phyloP scores from a whole-genome alignment of 2,797 vertebrate species.

The Alcedo quadribrachys region DNA sequence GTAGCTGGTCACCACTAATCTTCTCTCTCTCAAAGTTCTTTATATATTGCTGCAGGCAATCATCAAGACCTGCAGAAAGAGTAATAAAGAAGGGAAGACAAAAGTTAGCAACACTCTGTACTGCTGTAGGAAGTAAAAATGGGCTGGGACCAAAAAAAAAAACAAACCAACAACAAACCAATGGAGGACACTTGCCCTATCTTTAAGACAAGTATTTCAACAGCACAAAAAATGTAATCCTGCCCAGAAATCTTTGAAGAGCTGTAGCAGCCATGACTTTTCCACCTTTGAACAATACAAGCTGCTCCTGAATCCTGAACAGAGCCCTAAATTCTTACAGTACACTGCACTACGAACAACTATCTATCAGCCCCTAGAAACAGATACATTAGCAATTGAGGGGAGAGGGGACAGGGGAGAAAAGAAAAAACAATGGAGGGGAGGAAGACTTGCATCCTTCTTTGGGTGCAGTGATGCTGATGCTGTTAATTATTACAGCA shows the following conservation, averaged over 20 bases:
- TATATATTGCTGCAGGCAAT: constrained; percentile 96
- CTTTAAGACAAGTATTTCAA: background rate
- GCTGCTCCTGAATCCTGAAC: background rate
- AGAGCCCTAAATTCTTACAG: background rate
- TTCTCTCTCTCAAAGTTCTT: constrained; percentile 95
- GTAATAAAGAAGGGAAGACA: background rate
- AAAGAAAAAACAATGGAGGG: background rate
- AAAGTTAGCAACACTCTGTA: background rate
- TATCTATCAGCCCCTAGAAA: background rate
- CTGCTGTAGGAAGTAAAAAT: background rate
- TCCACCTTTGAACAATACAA: background rate
- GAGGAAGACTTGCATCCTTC: background rate
- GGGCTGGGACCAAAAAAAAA: background rate
- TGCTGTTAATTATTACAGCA: background rate
- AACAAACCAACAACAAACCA: background rate
- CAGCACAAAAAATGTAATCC: background rate
- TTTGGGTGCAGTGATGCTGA: background rate
- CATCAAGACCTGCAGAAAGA: constrained; percentile 88
- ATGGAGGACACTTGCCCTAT: background rate
- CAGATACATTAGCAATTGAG: background rate
- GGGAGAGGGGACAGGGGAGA: background rate
- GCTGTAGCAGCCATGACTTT: background rate
- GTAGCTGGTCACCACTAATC: constrained; percentile 92
- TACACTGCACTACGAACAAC: background rate
- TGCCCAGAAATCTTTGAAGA: background rate